Base-by-base conservation (phyloP, 92 coral and sea anemone species). In the Pocillopora meandrina region DNA sequence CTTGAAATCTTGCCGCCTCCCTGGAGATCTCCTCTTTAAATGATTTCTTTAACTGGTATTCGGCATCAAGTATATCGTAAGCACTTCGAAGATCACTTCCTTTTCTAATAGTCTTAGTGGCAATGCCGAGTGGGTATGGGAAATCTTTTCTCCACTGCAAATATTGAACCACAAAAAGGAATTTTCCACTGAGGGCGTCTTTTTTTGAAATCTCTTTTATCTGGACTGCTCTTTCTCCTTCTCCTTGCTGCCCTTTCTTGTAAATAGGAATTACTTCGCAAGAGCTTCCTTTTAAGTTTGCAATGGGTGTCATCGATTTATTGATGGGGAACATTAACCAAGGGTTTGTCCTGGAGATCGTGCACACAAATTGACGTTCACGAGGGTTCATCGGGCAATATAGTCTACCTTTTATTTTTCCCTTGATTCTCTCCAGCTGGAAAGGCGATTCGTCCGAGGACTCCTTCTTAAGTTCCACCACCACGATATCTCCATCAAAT, bases 351-450 rank as follows among this genome's bases (percentile, higher is more conserved):
- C 85, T 62, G 31, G 72, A 78, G 42, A 89, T 36, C 59, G 77
- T 86, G 26, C 92, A 91, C 47, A 91, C 92, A 68, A 88, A 89
- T 71, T 70, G 89, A 15, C 95, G 81, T 56, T 89, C 95, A 23
- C 77, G 82, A 16, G 82, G 80, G 17, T 85, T 75, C 59, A 89
- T 86, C 78, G 23, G 52, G 21, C 72, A 69, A 21, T 79, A 88
- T 33, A 82, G 74, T 65, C 86, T 67, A 8, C 95, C 95, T 72
- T 0, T 1, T 23, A 80, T 56, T 6, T 14, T 47, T 56, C 84
- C 84, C 31, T 34, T 80, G 56, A 14, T 14, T 17, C 65, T n/a
- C 35, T 52, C 84, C 15, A 55, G 34, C 4, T 9, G 66, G 5
- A 18, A 15, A 35, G 18, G 1, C 16, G 9, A 65, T 34, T 56